These are phyloP conservation scores for Digitonthophagus gazella DNA, from an alignment of 2,888 invertebrate species.

Conservation along the genomic window DNA sequence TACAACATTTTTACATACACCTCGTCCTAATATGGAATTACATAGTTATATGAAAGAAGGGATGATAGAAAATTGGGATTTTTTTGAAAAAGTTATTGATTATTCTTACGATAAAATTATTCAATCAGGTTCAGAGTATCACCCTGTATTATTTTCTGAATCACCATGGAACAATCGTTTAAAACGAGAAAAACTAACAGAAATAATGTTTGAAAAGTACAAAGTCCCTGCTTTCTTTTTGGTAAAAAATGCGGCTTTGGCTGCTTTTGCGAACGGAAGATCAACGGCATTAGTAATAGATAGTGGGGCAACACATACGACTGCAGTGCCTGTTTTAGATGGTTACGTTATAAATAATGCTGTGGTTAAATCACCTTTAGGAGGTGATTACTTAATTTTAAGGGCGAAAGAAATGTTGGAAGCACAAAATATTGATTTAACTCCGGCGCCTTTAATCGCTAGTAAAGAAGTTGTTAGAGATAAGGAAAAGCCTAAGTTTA, in stretches of 20 bases:
- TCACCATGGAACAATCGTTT: slow-evolving; percentile 93
- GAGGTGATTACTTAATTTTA: slow-evolving; percentile 90
- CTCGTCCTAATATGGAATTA: slow-evolving; percentile 85
- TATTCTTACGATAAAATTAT: slow-evolving; percentile 94
- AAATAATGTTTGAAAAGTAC: slow-evolving; percentile 98
- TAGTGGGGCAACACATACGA: slow-evolving; percentile 90
- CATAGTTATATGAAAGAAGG: slow-evolving; percentile 95
- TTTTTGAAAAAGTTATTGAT: slow-evolving; percentile 94
- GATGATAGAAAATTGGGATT: slow-evolving; percentile 98
- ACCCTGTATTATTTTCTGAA: slow-evolving; percentile 97
- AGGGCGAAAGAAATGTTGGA: slow-evolving; percentile 62
- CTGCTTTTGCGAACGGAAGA: slow-evolving; percentile 95
- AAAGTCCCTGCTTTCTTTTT: slow-evolving; percentile 97
- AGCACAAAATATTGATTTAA: slow-evolving; percentile 56
- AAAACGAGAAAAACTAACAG: slow-evolving; percentile 92
- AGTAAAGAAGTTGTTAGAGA: slow-evolving; percentile 90
- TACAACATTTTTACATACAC: slow-evolving; percentile 88
- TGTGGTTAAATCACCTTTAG: slow-evolving; percentile 92
- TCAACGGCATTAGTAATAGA: slow-evolving; percentile 88
- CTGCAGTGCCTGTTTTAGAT: slow-evolving; percentile 91
- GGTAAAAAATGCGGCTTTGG: slow-evolving; percentile 95
- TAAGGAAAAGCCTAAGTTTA: slow-evolving; percentile 83
- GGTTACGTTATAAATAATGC: slow-evolving; percentile 95
- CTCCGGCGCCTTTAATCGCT: slow-evolving; percentile 61
- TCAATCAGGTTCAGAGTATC: slow-evolving; percentile 90